Percentiles rank a stretch among this genome's conserved stretches.
phyloP scores from a whole-genome alignment of 2,797 vertebrate genomes.

The Thunnus albacares region DNA sequence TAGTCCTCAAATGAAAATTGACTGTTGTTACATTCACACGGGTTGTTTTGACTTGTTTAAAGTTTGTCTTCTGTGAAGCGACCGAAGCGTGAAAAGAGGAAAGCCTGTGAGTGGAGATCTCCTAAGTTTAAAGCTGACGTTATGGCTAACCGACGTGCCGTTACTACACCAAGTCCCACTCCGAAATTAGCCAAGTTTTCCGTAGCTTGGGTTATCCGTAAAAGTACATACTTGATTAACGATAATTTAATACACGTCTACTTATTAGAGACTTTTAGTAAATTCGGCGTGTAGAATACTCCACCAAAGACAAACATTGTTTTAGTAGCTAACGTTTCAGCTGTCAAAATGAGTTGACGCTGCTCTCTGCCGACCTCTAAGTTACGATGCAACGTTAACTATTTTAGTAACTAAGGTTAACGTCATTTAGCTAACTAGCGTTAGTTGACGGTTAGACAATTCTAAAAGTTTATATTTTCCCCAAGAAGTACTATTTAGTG shows the following conservation, averaged over 20 bases:
- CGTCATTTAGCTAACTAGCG: neutral
- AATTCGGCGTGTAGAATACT: neutral
- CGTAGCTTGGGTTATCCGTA: fast-evolving
- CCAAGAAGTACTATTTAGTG: neutral
- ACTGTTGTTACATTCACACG: neutral
- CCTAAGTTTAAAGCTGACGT: constrained; percentile 77
- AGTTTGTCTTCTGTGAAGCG: constrained; percentile 61
- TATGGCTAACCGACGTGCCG: constrained; percentile 42
- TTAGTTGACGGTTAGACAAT: neutral
- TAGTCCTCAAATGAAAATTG: fast-evolving
- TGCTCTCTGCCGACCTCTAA: constrained; percentile 39
- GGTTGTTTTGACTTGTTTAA: constrained; percentile 46
- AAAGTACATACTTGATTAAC: fast-evolving
- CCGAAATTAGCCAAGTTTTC: neutral
- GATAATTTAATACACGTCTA: fast-evolving
- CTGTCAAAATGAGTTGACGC: constrained; percentile 9
- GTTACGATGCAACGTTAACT: neutral
- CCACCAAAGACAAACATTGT: neutral
- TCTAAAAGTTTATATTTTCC: neutral
- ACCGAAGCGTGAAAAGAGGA: constrained; percentile 59
- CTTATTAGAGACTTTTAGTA: neutral
- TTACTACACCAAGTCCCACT: neutral
- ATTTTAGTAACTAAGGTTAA: neutral
- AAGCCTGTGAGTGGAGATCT: constrained; percentile 55
- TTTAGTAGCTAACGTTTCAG: neutral